A percentile compares a stretch with the other conserved stretches of the same genome.
These are phyloP conservation scores for Volucella zonaria DNA, from an alignment of 2,888 invertebrate species.

Conservation along the genomic window DNA sequence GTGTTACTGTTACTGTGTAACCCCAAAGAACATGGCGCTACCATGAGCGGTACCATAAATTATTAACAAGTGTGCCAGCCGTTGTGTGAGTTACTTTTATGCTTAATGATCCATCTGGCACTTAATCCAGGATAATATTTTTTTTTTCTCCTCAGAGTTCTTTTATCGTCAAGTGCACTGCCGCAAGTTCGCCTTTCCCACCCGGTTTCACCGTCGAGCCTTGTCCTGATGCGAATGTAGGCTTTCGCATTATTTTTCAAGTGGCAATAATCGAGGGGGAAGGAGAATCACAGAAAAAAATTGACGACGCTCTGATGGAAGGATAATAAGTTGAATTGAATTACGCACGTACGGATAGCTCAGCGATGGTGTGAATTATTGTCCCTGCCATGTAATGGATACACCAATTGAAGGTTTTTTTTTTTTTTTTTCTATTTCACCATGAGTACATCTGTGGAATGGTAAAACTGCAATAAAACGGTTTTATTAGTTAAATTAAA, in stretches of 20 bases:
- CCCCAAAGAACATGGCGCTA: slow-evolving; percentile 37
- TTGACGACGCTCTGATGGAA: slow-evolving; percentile 69
- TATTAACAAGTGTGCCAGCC: slow-evolving; percentile 72
- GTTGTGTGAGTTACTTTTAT: slow-evolving; percentile 73
- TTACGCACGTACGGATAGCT: slow-evolving; percentile 62
- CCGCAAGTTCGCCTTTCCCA: slow-evolving; percentile 40
- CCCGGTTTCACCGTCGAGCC: not conserved
- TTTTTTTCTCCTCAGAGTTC: slow-evolving; percentile 40
- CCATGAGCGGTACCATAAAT: slow-evolving; percentile 60
- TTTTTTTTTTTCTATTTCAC: slow-evolving; percentile 36
- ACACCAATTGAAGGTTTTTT: slow-evolving; percentile 52
- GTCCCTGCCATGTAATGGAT: slow-evolving; percentile 35
- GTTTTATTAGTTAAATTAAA: slow-evolving; percentile 39
- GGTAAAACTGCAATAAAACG: slow-evolving; percentile 52
- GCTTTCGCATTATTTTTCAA: slow-evolving; percentile 33
- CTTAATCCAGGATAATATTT: slow-evolving; percentile 72
- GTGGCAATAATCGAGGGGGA: slow-evolving; percentile 57
- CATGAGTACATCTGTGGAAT: slow-evolving; percentile 27
- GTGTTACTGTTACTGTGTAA: slow-evolving; percentile 20
- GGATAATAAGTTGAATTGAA: slow-evolving; percentile 73
- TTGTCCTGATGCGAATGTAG: slow-evolving; percentile 36
- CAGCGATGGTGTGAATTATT: slow-evolving; percentile 61
- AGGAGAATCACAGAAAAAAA: slow-evolving; percentile 45
- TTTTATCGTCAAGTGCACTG: slow-evolving; percentile 70
- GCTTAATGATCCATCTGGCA: slow-evolving; percentile 74